Base-by-base conservation (phyloP, 2,888 invertebrate genomes). In the Lagria hirta region DNA sequence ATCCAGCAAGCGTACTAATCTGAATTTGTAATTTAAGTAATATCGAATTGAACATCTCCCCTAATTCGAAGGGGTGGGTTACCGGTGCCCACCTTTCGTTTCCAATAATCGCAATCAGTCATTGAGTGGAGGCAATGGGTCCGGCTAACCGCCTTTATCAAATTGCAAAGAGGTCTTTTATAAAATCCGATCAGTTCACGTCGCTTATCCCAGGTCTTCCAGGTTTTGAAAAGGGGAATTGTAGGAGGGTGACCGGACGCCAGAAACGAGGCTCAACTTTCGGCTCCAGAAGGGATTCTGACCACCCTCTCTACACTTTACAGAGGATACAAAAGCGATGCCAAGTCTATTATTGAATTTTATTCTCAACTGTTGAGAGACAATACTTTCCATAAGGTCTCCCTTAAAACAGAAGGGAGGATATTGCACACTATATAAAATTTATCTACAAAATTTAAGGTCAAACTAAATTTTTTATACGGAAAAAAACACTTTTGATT, bases 141-240 rank as follows among this genome's bases (percentile, higher is more conserved):
- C 59, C 62, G 60, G 60, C 61, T 65, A 66, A 66, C 66, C 68
- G 65, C 65, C 64, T 68, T 68, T 66, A 67, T 68, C 67, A 65
- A 68, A 66, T 68, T 66, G 65, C 64, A 65, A 66, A 67, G 64
- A 62, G 62, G 61, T 61, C 66, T 68, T 67, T 68, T 67, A 66
- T 63, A 64, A 67, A 69, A 68, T 69, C 68, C 63, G 66, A 68
- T 69, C 68, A 66, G 64, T 60, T 58, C 63, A 60, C 52, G 61
- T 62, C 62, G 61, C 61, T 66, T 66, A 65, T 68, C 60, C 61
- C 55, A 55, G 23, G n/a, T n/a, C n/a, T n/a, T n/a, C 45, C 45
- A 32, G 40, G 40, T 40, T 26, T 28, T 28, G n/a, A n/a, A n/a
- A n/a, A n/a, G n/a, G n/a, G n/a, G n/a, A n/a, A n/a, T n/a, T n/a